phyloP scores from a whole-genome alignment of 2,888 invertebrate species.

The Odontocolon sp. region DNA sequence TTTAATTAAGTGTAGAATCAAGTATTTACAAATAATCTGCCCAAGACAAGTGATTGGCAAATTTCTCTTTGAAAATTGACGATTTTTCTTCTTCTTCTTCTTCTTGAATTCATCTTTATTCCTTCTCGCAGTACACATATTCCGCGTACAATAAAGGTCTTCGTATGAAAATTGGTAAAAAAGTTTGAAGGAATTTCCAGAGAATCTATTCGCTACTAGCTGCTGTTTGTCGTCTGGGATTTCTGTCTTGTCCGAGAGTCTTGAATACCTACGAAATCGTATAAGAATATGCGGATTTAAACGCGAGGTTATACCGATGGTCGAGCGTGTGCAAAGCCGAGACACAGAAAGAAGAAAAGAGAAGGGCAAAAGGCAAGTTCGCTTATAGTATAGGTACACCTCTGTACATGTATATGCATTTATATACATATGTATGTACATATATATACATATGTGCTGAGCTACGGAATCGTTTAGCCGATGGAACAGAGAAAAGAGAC shows the following conservation, averaged over 20 bases:
- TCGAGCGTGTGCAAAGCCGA: background rate
- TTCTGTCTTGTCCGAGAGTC: conserved; percentile 28
- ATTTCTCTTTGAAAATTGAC: background rate
- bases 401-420: background rate
- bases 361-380: conserved; percentile 26
- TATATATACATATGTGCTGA: background rate
- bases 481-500: conserved; percentile 31
- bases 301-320: background rate
- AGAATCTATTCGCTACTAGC: conserved; percentile 6
- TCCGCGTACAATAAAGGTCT: conserved; percentile 14
- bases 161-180: conserved; percentile 14
- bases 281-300: conserved; percentile 45
- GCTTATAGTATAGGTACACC: too few species aligned
- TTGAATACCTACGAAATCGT: conserved; percentile 40
- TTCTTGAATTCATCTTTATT: background rate
- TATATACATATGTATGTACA: background rate
- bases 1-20: too few species aligned
- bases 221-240: conserved; percentile 41
- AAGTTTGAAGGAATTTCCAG: conserved; percentile 29
- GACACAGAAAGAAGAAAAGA: conserved; percentile 5
- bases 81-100: background rate
- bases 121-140: background rate
- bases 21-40: too few species aligned
- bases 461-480: conserved; percentile 27
- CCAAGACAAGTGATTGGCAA: too few species aligned